Base-by-base conservation (phyloP, 2,797 vertebrate genomes). In the Alectoris magna region DNA sequence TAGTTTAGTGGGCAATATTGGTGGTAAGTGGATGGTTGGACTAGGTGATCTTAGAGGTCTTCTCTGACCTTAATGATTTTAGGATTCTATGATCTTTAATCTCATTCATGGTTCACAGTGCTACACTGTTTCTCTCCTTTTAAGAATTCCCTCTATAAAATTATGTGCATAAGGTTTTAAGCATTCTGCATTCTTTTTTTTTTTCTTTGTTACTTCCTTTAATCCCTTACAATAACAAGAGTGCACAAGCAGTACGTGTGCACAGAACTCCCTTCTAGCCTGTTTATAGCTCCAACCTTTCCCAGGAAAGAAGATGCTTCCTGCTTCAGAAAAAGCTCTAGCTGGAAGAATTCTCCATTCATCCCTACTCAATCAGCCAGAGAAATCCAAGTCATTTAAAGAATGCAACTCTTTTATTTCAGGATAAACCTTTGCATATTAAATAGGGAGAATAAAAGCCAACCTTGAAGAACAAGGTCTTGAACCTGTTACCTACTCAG, bases 121-220 rank as follows among this genome's bases (percentile, higher is more conserved):
- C 14, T 75, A 11, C 70, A 51, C 12, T 79, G 49, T 49, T 84
- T 64, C 8, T 91, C 82, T 77, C 77, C 41, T 88, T 84, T 59
- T 67, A 84, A 68, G 48, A 89, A 90, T 71, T 80, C 14, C 56
- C 46, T 88, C 55, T 72, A 48, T 27, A 88, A 93, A 75, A 66
- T 51, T 19, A 43, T 12, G 13, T 87, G 36, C 29, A 38, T 38
- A 72, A 76, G 26, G 38, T 89, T 91, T 89, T 51, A 75, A 67
- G 58, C 82, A 74, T 74, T 87, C 59, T 87, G 44, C 66, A 66
- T 89, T 95, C 48, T 34, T 34, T 34, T 41, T 68, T 86, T 36
- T 84, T 69, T 73, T 75, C 66, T 78, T 85, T 88, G 38, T 56
- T 26, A n/a, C 18, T 80, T 93, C 59, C 55, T 80, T 94, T 87